Conservation (phyloP, 1,140 invertebrate species). For the Nephotettix cincticeps region DNA sequence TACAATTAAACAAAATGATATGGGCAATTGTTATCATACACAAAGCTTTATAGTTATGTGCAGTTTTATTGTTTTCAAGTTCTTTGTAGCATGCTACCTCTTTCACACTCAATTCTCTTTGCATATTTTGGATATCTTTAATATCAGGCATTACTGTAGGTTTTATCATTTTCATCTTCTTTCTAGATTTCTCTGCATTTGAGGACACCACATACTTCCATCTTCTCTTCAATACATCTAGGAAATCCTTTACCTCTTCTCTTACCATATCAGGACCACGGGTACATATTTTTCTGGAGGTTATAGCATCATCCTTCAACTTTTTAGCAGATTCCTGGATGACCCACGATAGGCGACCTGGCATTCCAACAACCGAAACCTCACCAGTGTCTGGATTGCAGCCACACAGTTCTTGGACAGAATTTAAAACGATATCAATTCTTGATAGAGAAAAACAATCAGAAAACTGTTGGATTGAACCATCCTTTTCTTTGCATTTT, state of each 20-base stretch:
- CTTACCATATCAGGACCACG: background rate
- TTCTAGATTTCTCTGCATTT: background rate
- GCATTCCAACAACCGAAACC: background rate
- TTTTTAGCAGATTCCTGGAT: background rate
- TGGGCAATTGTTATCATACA: background rate
- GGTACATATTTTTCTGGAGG: too few species aligned
- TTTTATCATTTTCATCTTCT: background rate
- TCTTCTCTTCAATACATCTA: background rate
- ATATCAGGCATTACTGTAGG: background rate
- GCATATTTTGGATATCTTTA: background rate
- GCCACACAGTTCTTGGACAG: background rate
- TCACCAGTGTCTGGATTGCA: background rate
- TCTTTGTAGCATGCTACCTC: too few species aligned
- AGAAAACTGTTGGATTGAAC: too few species aligned
- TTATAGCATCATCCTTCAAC: background rate
- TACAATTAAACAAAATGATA: background rate
- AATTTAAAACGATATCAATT: background rate
- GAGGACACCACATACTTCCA: background rate
- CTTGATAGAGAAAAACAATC: too few species aligned
- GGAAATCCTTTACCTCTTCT: background rate
- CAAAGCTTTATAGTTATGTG: background rate
- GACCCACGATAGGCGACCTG: background rate
- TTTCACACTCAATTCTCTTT: too few species aligned
- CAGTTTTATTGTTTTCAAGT: background rate
- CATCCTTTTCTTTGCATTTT: too few species aligned